Base-by-base conservation (phyloP, 1,140 invertebrate species). In the Eumaeus atala region DNA sequence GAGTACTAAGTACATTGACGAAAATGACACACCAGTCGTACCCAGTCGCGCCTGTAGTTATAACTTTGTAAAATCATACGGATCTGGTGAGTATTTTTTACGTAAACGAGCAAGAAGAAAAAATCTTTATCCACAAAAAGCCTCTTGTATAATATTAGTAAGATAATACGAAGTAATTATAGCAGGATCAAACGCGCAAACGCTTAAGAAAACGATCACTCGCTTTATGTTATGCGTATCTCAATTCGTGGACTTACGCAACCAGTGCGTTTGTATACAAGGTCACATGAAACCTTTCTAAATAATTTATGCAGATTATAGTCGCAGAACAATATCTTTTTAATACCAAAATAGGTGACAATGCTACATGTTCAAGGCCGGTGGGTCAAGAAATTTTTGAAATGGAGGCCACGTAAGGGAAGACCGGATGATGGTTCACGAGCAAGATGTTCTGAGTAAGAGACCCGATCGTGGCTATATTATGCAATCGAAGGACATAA, bases 281-380 rank as follows among this genome's bases (percentile, higher is more conserved):
- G 38, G 38, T 40, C 38, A 40, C 38, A 40, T 40, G 38, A 11
- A n/a, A 40, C 38, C 38, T 40, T 40, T 40, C 38, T 12, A 12
- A 14, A n/a, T 12, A n/a, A 40, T 40, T 40, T 40, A 40, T n/a
- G n/a, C n/a, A 40, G 3, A 14, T 12, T 14, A 40, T 40, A 7
- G 11, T 40, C n/a, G 14, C 14, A 12, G n/a, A 12, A 12, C n/a
- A 12, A 5, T 6, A 4, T 40, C 12, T 40, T 6, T 1, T 40
- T 14, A 40, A 40, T 40, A 12, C 14, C 14, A 40, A 12, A 12
- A 14, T 40, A 16, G n/a, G 38, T 12, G 8, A 11, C 38, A 7
- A n/a, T 40, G 11, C 10, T 16, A 14, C n/a, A 12, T 40, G 6
- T 28, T 2, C 21, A 28, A 28, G n/a, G n/a, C 7, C 9, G 6